These are phyloP conservation scores for Azorinus chamasolen DNA, from an alignment of 2,888 invertebrate species.

Conservation along the genomic window DNA sequence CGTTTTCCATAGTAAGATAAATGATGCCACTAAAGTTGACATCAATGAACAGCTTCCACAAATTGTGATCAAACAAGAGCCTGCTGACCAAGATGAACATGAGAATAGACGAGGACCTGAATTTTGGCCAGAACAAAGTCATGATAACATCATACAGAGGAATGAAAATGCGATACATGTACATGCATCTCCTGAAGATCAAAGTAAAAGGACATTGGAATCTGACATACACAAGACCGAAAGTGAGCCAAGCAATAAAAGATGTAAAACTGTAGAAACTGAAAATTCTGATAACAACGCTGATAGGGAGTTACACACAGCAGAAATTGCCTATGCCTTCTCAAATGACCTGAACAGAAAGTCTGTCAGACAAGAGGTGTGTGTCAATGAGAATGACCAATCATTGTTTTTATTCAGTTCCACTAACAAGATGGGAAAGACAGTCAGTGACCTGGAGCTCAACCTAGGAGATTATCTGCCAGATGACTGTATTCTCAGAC, in stretches of 20 bases:
- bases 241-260: not conserved
- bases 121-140: too few species aligned
- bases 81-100: too few species aligned
- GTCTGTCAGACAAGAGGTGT: constrained; percentile 32
- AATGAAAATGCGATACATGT: too few species aligned
- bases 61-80: too few species aligned
- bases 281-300: not conserved
- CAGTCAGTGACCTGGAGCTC: constrained; percentile 41
- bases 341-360: constrained; percentile 25
- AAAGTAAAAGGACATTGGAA: too few species aligned
- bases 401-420: constrained; percentile 27
- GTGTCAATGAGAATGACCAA: constrained; percentile 24
- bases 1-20: too few species aligned
- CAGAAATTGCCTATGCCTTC: constrained; percentile 29
- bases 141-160: too few species aligned
- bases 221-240: too few species aligned
- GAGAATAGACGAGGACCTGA: too few species aligned
- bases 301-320: not conserved
- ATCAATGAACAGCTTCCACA: too few species aligned
- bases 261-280: not conserved
- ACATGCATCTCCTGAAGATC: too few species aligned
- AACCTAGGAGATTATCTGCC: constrained; percentile 51
- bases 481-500: constrained; percentile 39
- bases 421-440: constrained; percentile 18
- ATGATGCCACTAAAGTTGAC: too few species aligned